Evolutionary conservation across 1,140 invertebrate species (phyloP).

Genomic region (Xylocopa sonorina): DNA sequence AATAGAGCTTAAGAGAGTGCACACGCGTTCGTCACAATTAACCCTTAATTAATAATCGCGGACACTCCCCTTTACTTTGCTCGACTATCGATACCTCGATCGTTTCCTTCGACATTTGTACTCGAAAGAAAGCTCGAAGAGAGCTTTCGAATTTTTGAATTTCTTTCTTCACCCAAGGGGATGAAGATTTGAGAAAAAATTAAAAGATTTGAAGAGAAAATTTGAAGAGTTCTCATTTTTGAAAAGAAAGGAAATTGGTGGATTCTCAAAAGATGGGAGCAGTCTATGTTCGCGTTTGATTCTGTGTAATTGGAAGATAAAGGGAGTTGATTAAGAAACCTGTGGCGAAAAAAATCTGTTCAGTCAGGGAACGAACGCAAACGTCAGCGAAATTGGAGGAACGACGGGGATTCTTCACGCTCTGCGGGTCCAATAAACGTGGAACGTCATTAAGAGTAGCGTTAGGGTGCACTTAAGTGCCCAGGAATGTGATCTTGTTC

Average conservation of each 20-base stretch:
- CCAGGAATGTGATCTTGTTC: constrained; percentile 7
- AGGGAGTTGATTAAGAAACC: not conserved
- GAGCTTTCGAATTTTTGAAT: too few species aligned
- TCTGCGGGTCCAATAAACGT: not conserved
- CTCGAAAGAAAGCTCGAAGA: too few species aligned
- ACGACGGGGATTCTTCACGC: not conserved
- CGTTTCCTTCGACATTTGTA: too few species aligned
- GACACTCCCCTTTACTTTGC: not conserved
- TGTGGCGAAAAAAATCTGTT: not conserved
- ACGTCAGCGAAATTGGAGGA: constrained; percentile 7
- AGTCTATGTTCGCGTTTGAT: too few species aligned
- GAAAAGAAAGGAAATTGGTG: too few species aligned
- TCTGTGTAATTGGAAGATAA: too few species aligned
- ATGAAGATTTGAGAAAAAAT: too few species aligned
- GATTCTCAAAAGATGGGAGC: too few species aligned
- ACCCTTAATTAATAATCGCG: constrained; percentile 15
- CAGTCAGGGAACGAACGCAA: not conserved
- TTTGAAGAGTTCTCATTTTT: too few species aligned
- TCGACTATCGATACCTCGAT: not conserved
- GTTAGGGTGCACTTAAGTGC: not conserved
- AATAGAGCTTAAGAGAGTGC: constrained; percentile 19
- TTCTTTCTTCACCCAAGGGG: too few species aligned
- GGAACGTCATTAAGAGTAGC: not conserved
- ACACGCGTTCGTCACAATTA: constrained; percentile 19
- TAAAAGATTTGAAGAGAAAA: too few species aligned